Evolutionary conservation across 2,113 vertebrate genomes (phyloP).

Genomic region (Campylomormyrus tamandua): DNA sequence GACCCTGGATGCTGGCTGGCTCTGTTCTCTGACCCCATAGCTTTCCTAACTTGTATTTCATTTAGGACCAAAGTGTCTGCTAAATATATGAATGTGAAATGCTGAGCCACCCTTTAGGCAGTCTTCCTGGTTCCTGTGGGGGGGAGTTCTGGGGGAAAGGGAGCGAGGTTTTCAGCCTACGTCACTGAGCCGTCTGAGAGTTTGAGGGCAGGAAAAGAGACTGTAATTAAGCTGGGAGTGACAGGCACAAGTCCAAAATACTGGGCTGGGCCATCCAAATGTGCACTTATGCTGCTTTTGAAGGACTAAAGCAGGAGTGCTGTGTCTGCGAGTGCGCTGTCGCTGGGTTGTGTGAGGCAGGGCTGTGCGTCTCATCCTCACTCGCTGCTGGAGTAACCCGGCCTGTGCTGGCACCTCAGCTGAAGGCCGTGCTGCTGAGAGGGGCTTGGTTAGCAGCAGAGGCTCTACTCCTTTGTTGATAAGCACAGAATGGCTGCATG

Average conservation of each 20-base stretch:
- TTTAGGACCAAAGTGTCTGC: neutral
- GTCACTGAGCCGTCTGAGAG: neutral
- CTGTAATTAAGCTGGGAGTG: slow-evolving; percentile 6
- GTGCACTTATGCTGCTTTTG: neutral
- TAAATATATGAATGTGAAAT: neutral
- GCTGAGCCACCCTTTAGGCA: neutral
- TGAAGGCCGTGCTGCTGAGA: neutral
- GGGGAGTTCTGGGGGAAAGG: neutral
- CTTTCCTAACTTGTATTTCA: neutral
- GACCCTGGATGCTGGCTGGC: neutral
- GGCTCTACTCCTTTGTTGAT: neutral
- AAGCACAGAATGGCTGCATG: neutral
- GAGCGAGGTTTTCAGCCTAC: neutral
- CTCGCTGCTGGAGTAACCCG: neutral
- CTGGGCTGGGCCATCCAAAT: neutral
- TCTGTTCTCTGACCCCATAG: neutral
- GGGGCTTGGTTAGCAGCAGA: neutral
- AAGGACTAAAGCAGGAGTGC: neutral
- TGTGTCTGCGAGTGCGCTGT: neutral
- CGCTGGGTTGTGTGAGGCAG: neutral
- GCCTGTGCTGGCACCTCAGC: neutral
- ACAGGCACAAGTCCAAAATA: neutral
- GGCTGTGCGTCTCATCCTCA: neutral
- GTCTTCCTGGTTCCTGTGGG: neutral
- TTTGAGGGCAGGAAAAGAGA: neutral